Base-by-base conservation (phyloP, 2,888 invertebrate genomes). In the Volucella bombylans region DNA sequence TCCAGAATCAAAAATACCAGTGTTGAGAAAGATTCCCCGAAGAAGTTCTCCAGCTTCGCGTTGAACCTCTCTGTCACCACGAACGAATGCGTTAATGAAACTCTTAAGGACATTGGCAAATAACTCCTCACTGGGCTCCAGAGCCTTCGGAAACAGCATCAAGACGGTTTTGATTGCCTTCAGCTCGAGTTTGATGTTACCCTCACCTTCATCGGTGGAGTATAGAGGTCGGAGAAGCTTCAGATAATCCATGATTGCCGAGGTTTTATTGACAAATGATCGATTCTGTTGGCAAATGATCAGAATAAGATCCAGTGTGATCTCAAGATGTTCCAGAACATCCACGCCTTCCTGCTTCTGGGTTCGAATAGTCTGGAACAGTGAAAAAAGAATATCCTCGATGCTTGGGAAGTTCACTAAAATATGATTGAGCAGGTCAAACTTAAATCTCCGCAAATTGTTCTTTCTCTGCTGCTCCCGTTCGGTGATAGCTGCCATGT, bases 1-100 rank as follows among this genome's bases (percentile, higher is more conserved):
- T 82, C 92, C 92, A 86, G 93, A 94, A 18, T 93, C 93, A 89
- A 96, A 96, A 86, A 95, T 92, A 6, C 93, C 93, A 0, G 94
- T 94, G 77, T 93, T 94, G 87, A 92, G 93, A 38, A 96, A 93
- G 77, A 96, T 93, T 62, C 91, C 92, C 59, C 91, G 91, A 38
- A 95, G 90, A 3, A 94, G 92, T 61, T 91, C 90, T 74, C 93
- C 94, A 4, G 94, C 93, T 89, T 94, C 94, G 0, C 91, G 87
- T 89, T 89, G 89, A 3, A 90, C 87, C 2, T 88, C 91, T 41
- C 89, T 89, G 0, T 92, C 91, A 38, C 90, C 89, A 52, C 87
- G 81, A 12, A 90, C 86, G 80, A 93, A 94, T 1, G 94, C 93
- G 87, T 93, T 93, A 39, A 94, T 89, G 90, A 94, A 93, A 6